Evolutionary conservation across 1,140 invertebrate genomes (phyloP), one percentile per base, ranked within the genome.

Genomic region (Drosophila subobscura): DNA sequence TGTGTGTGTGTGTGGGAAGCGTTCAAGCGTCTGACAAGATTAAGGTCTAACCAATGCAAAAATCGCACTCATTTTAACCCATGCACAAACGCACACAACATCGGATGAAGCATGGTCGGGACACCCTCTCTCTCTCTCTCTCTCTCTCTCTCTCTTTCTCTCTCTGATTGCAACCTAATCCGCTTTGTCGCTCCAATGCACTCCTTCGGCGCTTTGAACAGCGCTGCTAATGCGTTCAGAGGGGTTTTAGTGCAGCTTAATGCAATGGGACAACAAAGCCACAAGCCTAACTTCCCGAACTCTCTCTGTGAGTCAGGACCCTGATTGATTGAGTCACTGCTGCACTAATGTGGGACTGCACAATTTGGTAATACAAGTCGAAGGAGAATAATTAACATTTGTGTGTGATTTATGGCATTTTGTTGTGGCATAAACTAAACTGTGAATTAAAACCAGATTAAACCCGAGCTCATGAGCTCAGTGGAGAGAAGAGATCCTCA

Each of bases 21-120:
- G 74, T 86, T 88, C 78, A 74, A 66, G 83, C 70, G 72, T 58
- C 77, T 88, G 81, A 86, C 83, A 86, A 88, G 81, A 85, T 85
- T 86, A 85, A 86, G 81, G 81, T 79, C 65, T 71, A 81, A 85
- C 81, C 81, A 85, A 78, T 85, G 81, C 81, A 77, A 77, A 77
- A 86, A 86, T 84, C 80, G 79, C 72, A 85, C 71, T 83, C 74
- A 72, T 72, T 64, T 67, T 47, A 58, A 68, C 4, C 33, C 33
- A 37, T 37, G 33, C 33, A 37, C 6, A 8, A 37, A 37, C 33
- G 33, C 55, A 25, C n/a, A 54, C 47, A 22, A 33, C 4, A 14
- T 14, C 27, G n/a, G 44, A 37, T 4, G 14, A 2, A 33, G 1
- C 25, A 41, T 2, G 20, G 7, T n/a, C 25, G 42, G 47, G 23